Conservation (phyloP, 2,797 vertebrate genomes). For the Perodicticus potto region DNA sequence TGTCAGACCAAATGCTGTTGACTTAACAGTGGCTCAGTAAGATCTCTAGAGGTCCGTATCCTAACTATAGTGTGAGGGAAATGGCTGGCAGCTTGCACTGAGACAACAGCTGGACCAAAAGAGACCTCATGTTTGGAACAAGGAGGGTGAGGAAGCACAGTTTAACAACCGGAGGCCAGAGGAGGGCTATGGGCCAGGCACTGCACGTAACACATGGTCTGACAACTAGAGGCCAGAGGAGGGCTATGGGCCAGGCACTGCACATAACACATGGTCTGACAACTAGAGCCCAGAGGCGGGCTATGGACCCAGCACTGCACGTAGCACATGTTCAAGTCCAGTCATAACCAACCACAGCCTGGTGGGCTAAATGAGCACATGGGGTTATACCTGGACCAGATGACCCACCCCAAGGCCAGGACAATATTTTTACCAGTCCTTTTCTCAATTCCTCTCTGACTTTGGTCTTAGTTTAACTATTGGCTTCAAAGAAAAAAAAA, state of each 20-base stretch:
- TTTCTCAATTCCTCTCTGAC: neutral
- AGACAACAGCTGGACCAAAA: too few relatives aligned
- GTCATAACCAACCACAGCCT: neutral
- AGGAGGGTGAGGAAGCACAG: neutral
- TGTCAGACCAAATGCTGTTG: too few relatives aligned
- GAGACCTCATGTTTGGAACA: too few relatives aligned
- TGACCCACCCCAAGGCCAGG: neutral
- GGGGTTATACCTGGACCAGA: neutral
- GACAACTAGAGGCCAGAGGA: neutral
- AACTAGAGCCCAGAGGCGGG: neutral
- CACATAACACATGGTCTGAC: neutral
- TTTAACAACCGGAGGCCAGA: neutral
- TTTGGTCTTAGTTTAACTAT: neutral
- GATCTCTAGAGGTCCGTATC: too few relatives aligned
- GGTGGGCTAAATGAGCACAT: neutral
- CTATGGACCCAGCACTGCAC: neutral
- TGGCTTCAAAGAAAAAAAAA: neutral
- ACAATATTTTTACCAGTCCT: neutral
- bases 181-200: neutral
- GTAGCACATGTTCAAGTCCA: neutral
- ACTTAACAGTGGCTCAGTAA: too few relatives aligned
- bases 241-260: neutral
- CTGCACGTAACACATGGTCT: neutral
- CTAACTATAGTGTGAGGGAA: too few relatives aligned
- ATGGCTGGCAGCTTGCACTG: too few relatives aligned